Evolutionary conservation across 1,140 invertebrate genomes (phyloP).

Genomic region (Pseudoatta argentina): DNA sequence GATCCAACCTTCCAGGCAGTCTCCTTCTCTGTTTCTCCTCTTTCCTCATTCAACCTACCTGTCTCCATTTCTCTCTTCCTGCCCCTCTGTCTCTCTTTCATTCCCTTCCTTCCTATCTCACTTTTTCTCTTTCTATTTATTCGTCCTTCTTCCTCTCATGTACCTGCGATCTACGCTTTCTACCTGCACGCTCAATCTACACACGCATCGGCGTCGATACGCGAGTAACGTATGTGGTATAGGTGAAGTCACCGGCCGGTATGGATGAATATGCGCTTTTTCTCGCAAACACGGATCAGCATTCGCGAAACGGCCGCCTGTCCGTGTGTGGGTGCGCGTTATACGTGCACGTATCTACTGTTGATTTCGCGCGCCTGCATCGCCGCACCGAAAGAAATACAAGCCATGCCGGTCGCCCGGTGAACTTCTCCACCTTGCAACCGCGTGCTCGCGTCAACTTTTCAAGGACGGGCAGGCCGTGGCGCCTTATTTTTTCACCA

Average conservation of each 20-base stretch:
- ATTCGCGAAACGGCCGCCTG: constrained; percentile 31
- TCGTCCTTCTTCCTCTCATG: constrained; percentile 1
- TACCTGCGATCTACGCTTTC: constrained; percentile 29
- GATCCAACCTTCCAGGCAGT: constrained; percentile 83
- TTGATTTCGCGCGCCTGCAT: constrained; percentile 62
- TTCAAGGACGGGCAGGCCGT: constrained; percentile 66
- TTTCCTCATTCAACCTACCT: constrained; percentile 39
- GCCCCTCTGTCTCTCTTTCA: background rate
- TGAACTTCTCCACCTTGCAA: constrained; percentile 56
- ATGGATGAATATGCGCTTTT: constrained; percentile 33
- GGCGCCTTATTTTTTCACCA: constrained; percentile 38
- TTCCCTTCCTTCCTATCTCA: constrained; percentile 44
- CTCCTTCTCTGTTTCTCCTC: constrained; percentile 54
- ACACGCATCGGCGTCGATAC: constrained; percentile 67
- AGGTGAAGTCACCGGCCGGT: constrained; percentile 59
- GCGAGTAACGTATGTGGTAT: constrained; percentile 41
- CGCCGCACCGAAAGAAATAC: constrained; percentile 70
- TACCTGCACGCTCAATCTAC: constrained; percentile 46
- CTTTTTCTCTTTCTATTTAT: constrained; percentile 10
- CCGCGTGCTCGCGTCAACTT: constrained; percentile 38
- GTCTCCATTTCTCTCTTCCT: constrained; percentile 50
- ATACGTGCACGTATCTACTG: constrained; percentile 52
- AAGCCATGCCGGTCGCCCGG: constrained; percentile 53
- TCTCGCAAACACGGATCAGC: background rate
- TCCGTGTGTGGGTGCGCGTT: constrained; percentile 18